Base-by-base conservation (phyloP, 1,140 invertebrate genomes). In the Ips typographus region DNA sequence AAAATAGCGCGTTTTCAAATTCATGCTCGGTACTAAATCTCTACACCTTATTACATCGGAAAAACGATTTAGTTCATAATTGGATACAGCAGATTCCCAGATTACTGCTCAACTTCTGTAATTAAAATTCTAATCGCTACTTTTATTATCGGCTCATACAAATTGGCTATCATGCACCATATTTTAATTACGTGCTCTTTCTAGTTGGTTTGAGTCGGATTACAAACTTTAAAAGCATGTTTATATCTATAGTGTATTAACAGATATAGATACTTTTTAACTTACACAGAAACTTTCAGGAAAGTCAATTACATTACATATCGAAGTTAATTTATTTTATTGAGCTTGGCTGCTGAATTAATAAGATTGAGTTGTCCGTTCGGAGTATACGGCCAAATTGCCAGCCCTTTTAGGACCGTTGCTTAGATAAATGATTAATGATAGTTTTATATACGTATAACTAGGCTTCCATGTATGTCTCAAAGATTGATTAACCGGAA, bases 21-120 rank as follows among this genome's bases (percentile, higher is more conserved):
- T 68, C 66, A 68, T 68, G 59, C 44, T 53, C 58, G 57, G 38
- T 40, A 68, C 8, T 68, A 68, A 68, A 68, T 68, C 66, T 62
- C 58, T 55, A 44, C 57, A 68, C 57, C 66, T 68, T 62, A 62
- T 68, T 68, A 53, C 52, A 51, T 36, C 55, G 65, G 55, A 67
- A 67, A 67, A 67, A 67, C 65, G 65, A 67, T 67, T 67, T 67
- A 57, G 51, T 55, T 62, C 66, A 68, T 68, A 68, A 68, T 68
- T 55, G 66, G 66, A 62, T 68, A 36, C 51, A 62, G 39, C 53
- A 68, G 66, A 68, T 68, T 68, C 58, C 53, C n/a, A 62, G 66
- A 68, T 68, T 68, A 68, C 58, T 61, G 49, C 66, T 56, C 22
- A 68, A 68, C 66, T 68, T 68, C 56, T 40, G 38, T 59, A 68